Evolutionary conservation across 2,797 vertebrate genomes (phyloP).

Genomic region (Steatocranus sp.): DNA sequence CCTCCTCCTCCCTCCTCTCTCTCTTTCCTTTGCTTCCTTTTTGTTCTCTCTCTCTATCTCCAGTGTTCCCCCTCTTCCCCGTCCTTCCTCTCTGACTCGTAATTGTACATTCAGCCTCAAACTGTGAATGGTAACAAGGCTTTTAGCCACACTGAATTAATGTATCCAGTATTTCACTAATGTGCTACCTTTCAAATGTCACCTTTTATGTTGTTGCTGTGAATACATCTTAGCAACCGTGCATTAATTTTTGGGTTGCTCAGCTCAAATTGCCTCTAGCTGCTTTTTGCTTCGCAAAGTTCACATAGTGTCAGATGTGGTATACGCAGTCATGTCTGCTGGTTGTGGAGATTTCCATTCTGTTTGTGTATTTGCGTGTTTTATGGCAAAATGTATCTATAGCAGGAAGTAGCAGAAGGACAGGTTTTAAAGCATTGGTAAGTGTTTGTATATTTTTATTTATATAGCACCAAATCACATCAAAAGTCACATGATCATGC

Average conservation of each 20-base stretch:
- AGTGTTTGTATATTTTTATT: neutral
- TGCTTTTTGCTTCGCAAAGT: slow-evolving; percentile 35
- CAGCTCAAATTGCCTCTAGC: slow-evolving; percentile 37
- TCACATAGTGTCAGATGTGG: slow-evolving; percentile 6
- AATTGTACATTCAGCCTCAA: slow-evolving; percentile 65
- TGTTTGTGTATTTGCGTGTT: neutral
- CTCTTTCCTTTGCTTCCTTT: slow-evolving; percentile 20
- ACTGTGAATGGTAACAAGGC: slow-evolving; percentile 72
- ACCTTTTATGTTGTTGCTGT: slow-evolving; percentile 63
- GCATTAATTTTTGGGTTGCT: slow-evolving; percentile 39
- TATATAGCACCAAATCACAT: neutral
- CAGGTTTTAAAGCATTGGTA: neutral
- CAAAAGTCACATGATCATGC: neutral
- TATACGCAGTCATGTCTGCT: neutral
- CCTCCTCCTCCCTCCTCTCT: neutral
- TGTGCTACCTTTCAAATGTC: slow-evolving; percentile 70
- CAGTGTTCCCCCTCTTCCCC: neutral
- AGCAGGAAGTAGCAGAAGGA: neutral
- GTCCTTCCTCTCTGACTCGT: slow-evolving; percentile 33
- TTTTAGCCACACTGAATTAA: slow-evolving; percentile 70
- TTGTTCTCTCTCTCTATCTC: slow-evolving; percentile 34
- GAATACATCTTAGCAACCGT: slow-evolving; percentile 44
- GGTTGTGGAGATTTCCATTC: neutral
- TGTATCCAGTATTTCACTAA: slow-evolving; percentile 66
- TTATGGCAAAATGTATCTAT: neutral